Base-by-base conservation (phyloP, 1,140 invertebrate genomes). In the Orchesella cincta region DNA sequence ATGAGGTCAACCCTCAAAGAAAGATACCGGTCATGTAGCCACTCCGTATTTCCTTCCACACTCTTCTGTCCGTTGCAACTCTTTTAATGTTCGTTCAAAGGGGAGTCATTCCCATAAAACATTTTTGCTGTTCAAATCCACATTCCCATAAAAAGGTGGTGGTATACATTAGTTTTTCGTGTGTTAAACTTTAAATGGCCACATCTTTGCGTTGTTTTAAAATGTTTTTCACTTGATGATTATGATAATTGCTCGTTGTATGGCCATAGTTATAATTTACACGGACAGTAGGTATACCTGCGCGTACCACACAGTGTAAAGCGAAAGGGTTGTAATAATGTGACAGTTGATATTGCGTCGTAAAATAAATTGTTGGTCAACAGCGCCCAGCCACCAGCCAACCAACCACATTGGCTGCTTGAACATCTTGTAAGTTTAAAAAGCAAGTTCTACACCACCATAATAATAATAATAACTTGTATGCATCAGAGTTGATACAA, bases 1-100 rank as follows among this genome's bases (percentile, higher is more conserved):
- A 71, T 71, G 67, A 71, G 67, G 67, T 71, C 67, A 34, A 29
- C 67, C 67, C 67, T 28, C 67, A 71, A 71, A 71, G 67, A 71
- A 71, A 71, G 67, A 71, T 14, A 71, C 67, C 67, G 67, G 67
- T 36, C 29, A 71, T 71, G 67, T 71, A 71, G 31, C 5, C 67
- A 71, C 29, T 31, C n/a, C n/a, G n/a, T 64, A 23, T 64, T 64
- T 29, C 57, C 8, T 23, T n/a, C n/a, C n/a, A n/a, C n/a, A n/a
- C n/a, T n/a, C n/a, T n/a, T n/a, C n/a, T n/a, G n/a, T n/a, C n/a
- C n/a, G n/a, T n/a, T n/a, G n/a, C n/a, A n/a, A n/a, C n/a, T n/a
- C n/a, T n/a, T n/a, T n/a, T n/a, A n/a, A n/a, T n/a, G n/a, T n/a
- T n/a, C n/a, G n/a, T n/a, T n/a, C n/a, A n/a, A n/a, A n/a, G n/a